Evolutionary conservation across 2,888 invertebrate genomes (phyloP).

Genomic region (Kryphioiulus occultus): DNA sequence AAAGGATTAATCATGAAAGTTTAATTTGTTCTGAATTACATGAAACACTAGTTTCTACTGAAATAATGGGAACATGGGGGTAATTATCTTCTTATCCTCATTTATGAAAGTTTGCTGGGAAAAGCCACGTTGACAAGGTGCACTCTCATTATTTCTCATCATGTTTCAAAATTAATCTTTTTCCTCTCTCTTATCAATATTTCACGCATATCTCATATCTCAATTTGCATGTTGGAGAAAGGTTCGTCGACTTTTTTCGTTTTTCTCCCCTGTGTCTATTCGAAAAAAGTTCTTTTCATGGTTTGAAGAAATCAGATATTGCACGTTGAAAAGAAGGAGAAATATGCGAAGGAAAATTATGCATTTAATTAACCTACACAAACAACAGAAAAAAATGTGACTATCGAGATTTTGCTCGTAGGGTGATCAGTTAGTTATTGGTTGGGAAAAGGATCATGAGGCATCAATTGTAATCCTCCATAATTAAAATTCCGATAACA

Average conservation of each 20-base stretch:
- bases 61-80: background rate
- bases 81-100: background rate
- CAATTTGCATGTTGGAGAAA: background rate
- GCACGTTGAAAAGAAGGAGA: background rate
- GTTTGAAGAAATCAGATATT: background rate
- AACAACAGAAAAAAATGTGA: background rate
- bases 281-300: background rate
- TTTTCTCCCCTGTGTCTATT: background rate
- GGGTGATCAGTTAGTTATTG: background rate
- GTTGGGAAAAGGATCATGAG: background rate
- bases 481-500: too few species aligned
- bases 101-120: background rate
- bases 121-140: background rate
- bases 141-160: constrained; percentile 2
- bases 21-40: background rate
- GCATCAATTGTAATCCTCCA: background rate
- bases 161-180: background rate
- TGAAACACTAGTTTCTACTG: background rate
- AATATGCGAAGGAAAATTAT: background rate
- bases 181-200: background rate
- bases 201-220: background rate
- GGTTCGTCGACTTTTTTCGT: background rate
- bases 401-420: background rate
- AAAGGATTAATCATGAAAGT: background rate
- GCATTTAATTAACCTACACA: background rate